Evolutionary conservation across 1,140 invertebrate species (phyloP), one percentile per base, ranked within the genome.

Genomic region (Gonioctena quinquepunctata): DNA sequence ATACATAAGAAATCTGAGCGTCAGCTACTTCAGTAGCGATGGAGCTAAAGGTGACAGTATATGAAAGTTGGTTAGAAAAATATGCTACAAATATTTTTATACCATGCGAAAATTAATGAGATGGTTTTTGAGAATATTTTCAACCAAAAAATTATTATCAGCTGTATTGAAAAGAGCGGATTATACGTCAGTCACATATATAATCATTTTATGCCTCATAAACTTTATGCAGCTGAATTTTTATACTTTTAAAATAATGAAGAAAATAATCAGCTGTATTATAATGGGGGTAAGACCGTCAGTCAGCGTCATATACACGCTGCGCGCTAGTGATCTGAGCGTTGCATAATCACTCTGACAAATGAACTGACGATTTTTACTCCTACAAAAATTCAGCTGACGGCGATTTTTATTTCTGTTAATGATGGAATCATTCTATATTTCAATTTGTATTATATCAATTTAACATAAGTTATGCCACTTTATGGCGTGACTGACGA

Each of bases 221-320:
- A 64, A 42, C 42, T 49, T 48, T 48, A 64, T 64, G 61, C 61
- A 64, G 61, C 21, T 64, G 61, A 64, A 64, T 48, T 64, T 48
- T 64, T 19, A 64, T 64, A 48, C 16, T 48, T 48, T 64, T 64
- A 2, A 48, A 64, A 48, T 64, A 64, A 64, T 4, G 8, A 8
- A 4, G 27, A 8, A 28, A 28, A 28, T 28, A 3, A 8, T 28
- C 27, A 28, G n/a, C n/a, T n/a, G n/a, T n/a, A n/a, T n/a, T n/a
- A n/a, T n/a, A n/a, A n/a, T n/a, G n/a, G n/a, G n/a, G n/a, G n/a
- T n/a, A n/a, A n/a, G n/a, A n/a, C n/a, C n/a, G n/a, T n/a, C n/a
- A n/a, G n/a, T n/a, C n/a, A n/a, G n/a, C n/a, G n/a, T n/a, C n/a
- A n/a, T n/a, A n/a, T n/a, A n/a, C n/a, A n/a, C n/a, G n/a, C n/a